phyloP scores from a whole-genome alignment of 2,888 invertebrate genomes.

The Ferdinandea cuprea region DNA sequence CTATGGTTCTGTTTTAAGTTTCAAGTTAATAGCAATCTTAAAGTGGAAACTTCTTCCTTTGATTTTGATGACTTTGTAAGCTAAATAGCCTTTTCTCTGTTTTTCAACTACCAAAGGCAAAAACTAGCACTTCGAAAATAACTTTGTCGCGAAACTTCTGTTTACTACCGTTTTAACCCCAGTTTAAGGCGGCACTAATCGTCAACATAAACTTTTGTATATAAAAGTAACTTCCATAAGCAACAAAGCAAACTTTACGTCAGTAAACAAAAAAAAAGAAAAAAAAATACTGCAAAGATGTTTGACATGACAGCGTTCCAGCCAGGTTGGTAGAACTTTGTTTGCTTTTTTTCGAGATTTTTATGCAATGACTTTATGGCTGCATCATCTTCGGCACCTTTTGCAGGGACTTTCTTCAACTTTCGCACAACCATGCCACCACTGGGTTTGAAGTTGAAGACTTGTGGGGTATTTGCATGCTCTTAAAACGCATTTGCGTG shows the following conservation, averaged over 20 bases:
- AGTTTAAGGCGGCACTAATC: conserved; percentile 46
- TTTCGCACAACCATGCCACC: background rate
- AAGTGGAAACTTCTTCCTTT: too few relatives aligned
- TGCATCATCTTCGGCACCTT: conserved; percentile 45
- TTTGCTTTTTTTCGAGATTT: conserved; percentile 33
- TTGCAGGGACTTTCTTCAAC: background rate
- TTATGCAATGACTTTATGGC: conserved; percentile 59
- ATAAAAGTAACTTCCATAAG: conserved; percentile 20
- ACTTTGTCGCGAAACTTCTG: conserved; percentile 46
- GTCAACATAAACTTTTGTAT: conserved; percentile 36
- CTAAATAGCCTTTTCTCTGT: too few relatives aligned
- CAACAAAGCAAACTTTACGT: conserved; percentile 37
- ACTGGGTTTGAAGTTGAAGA: background rate
- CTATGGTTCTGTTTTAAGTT: too few relatives aligned
- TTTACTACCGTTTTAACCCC: conserved; percentile 28
- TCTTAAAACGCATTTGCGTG: conserved; percentile 57
- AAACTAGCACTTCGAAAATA: conserved; percentile 11
- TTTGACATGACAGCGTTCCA: conserved; percentile 59
- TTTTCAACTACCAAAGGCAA: conserved; percentile 9
- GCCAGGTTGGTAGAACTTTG: conserved; percentile 53
- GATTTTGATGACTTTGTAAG: too few relatives aligned
- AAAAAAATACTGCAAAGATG: conserved; percentile 37
- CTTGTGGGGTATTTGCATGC: conserved; percentile 18
- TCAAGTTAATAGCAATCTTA: too few relatives aligned
- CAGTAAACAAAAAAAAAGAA: conserved; percentile 18